Percentiles rank a stretch among this genome's conserved stretches.
Evolutionary conservation across 2,888 invertebrate genomes (phyloP).

Genomic region (Chirona hameri): DNA sequence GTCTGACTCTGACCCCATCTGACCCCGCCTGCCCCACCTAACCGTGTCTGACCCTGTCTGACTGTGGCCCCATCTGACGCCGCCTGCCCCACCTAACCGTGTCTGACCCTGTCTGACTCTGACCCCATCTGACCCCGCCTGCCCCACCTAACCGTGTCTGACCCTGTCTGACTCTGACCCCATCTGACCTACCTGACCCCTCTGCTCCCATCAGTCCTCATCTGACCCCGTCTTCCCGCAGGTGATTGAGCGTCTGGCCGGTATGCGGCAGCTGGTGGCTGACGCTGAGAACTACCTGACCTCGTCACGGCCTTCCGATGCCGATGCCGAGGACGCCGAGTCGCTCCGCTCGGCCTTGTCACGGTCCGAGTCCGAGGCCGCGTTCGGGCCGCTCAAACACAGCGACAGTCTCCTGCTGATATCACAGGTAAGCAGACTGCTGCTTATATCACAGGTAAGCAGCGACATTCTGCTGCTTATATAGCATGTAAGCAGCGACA

Average conservation of each 20-base stretch:
- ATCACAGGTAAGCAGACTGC: constrained; percentile 36
- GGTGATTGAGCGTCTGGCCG: constrained; percentile 69
- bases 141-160: no score
- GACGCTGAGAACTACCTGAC: constrained; percentile 70
- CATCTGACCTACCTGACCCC: no score
- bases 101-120: no score
- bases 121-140: no score
- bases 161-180: no score
- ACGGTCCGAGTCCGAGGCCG: constrained; percentile 46
- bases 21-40: no score
- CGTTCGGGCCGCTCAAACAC: constrained; percentile 65
- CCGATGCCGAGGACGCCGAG: constrained; percentile 46
- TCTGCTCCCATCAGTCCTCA: background rate
- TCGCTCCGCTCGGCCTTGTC: constrained; percentile 39
- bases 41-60: no score
- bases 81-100: no score
- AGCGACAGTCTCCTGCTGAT: constrained; percentile 70
- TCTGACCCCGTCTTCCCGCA: constrained; percentile 37
- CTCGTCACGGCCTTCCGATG: constrained; percentile 26
- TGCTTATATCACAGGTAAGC: constrained; percentile 49
- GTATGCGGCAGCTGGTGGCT: constrained; percentile 75
- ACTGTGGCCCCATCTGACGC: no score
- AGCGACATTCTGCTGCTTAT: no score
- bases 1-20: no score
- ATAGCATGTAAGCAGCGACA: no score